Conservation (phyloP, 2,797 vertebrate genomes). For the Enteromius afrohamiltoni region DNA sequence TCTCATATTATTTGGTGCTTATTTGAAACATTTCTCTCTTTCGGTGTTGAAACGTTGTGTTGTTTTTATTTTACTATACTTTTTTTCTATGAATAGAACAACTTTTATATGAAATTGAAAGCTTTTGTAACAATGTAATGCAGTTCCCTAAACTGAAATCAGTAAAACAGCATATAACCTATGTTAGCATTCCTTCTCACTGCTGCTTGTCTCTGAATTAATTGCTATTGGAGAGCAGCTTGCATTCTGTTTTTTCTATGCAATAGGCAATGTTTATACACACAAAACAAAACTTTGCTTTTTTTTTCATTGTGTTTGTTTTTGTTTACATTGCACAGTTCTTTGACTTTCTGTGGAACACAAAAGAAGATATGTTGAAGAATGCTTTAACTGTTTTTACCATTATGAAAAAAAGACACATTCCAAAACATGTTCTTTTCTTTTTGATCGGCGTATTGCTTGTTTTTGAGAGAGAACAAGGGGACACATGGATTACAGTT, state of each 20-base stretch:
- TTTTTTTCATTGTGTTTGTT: no score
- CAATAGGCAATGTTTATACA: no score
- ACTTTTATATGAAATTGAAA: not conserved
- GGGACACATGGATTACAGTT: not conserved
- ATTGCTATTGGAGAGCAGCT: not conserved
- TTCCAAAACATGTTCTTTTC: not conserved
- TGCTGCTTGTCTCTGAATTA: not conserved
- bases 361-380: not conserved
- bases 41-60: not conserved
- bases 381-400: not conserved
- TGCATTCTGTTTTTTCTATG: not conserved
- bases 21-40: not conserved
- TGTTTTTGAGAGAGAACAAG: not conserved
- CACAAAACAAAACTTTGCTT: no score
- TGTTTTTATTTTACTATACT: not conserved
- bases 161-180: not conserved
- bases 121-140: not conserved
- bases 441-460: constrained; percentile 20
- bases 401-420: not conserved
- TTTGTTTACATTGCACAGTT: not conserved
- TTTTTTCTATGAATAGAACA: not conserved
- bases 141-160: not conserved
- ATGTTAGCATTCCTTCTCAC: not conserved
- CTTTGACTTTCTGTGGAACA: not conserved
- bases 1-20: not conserved